phyloP scores from a whole-genome alignment of 1,140 invertebrate genomes.

The Heliconius congener region DNA sequence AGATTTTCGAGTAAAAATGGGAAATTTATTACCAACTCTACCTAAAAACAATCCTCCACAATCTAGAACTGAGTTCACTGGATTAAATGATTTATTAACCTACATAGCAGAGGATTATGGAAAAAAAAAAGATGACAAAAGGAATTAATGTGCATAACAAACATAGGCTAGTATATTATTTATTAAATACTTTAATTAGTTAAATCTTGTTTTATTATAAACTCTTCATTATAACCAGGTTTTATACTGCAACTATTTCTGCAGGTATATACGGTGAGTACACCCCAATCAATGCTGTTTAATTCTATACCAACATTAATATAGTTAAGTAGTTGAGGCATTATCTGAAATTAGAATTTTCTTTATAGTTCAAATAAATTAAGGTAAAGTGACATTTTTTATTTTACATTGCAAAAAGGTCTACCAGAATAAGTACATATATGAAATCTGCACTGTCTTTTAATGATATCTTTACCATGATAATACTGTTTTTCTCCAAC shows the following conservation, averaged over 20 bases:
- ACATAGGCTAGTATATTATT: constrained; percentile 18
- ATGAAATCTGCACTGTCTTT: too few relatives aligned
- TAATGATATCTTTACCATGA: too few relatives aligned
- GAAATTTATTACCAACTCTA: constrained; percentile 86
- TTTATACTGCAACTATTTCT: constrained; percentile 86
- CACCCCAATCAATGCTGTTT: constrained; percentile 94
- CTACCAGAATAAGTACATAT: too few relatives aligned
- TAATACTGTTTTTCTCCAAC: background rate
- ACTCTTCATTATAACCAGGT: constrained; percentile 88
- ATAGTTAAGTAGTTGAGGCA: constrained; percentile 94
- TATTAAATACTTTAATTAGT: constrained; percentile 55
- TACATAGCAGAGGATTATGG: constrained; percentile 85
- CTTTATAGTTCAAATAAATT: background rate
- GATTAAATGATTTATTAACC: constrained; percentile 89
- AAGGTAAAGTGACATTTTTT: too few relatives aligned
- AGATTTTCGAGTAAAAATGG: constrained; percentile 88
- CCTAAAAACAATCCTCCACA: constrained; percentile 90
- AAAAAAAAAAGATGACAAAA: constrained; percentile 51
- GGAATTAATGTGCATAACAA: constrained; percentile 25
- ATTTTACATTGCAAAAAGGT: too few relatives aligned
- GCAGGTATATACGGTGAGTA: constrained; percentile 93
- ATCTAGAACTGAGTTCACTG: constrained; percentile 93
- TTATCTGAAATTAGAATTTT: constrained; percentile 84
- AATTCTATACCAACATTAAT: constrained; percentile 86
- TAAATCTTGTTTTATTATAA: constrained; percentile 94